Evolutionary conservation across 2,113 vertebrate species (phyloP), one percentile per base, ranked within the genome.

Genomic region (Puntigrus tetrazona): DNA sequence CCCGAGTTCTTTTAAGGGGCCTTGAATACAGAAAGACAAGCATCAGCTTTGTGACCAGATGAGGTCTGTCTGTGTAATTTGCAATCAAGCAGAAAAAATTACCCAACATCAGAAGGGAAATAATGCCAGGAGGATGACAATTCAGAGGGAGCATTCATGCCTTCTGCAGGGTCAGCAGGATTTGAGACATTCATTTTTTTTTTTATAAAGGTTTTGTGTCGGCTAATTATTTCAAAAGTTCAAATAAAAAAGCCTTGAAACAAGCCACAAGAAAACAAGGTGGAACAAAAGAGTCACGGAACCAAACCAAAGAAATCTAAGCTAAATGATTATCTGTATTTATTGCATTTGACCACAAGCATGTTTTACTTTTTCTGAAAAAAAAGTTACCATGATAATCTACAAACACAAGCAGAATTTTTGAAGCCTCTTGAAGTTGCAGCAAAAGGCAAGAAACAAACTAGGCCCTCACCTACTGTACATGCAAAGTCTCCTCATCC

Each of bases 11-110:
- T 77, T 84, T 50, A 57, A 74, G 43, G 25, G 65, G 25, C 41
- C 18, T 45, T 43, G 59, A 85, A 81, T 41, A 2, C 67, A 50
- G 4, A 36, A 81, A 57, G 52, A 84, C 76, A 87, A 85, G 81
- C 78, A 84, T 57, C 41, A 11, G 77, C 81, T 87, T 89, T 87
- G 81, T 84, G 88, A 63, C 80, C 84, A 83, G 47, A 69, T 84
- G 59, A 25, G 31, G 6, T 82, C 36, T 3, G 61, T 63, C 81
- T 65, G 61, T 87, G 52, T 43, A 82, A 77, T 88, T 85, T 87
- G 84, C 87, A 72, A 81, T 86, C 86, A 85, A 77, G 47, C 47
- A 38, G 57, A 31, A 73, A 38, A 82, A 82, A 84, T 38, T 4
- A 59, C 67, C 76, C 57, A 16, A 82, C 47, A 61, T 83, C 31